Evolutionary conservation across 2,113 vertebrate species (phyloP), one percentile per base, ranked within the genome.

Genomic region (Pollachius pollachius): DNA sequence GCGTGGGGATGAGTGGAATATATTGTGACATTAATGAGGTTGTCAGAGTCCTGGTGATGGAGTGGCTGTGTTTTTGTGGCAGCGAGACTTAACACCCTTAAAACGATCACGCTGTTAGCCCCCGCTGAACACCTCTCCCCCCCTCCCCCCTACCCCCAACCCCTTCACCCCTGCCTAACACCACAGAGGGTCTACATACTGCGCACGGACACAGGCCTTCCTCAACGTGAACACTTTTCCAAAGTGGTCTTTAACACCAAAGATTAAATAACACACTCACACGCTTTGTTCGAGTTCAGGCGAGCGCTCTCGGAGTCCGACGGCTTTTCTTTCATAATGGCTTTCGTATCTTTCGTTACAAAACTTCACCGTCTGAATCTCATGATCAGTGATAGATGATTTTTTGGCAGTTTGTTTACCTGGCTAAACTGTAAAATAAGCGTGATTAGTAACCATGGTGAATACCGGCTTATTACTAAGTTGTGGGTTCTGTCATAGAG

Each of bases 21-120:
- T 91, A 86, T 89, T 79, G 88, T 89, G 90, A 91, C 91, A 90
- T 90, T 91, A 91, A 91, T 90, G 86, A 86, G 85, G 84, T 89
- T 89, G 88, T 90, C 89, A 88, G 82, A 67, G 74, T 76, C 80
- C 75, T 77, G 70, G 69, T 89, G 89, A 92, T 89, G 84, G 88
- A 91, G 89, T 84, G 85, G 74, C 80, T 79, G 73, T 81, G 88
- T 88, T 91, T 90, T 86, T 88, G 86, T 89, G 89, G 84, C 84
- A 82, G 84, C 75, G 76, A 85, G 75, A 77, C 84, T 13, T 75
- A 84, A 89, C 86, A 85, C 80, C 81, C 84, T 88, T 87, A 89
- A 48, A 90, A 89, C 71, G 88, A 77, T 88, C 87, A 83, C 68
- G 81, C 85, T 83, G 84, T 91, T 90, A 91, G 90, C 89, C 88